These are phyloP conservation scores for Limanda limanda DNA, from an alignment of 2,113 vertebrate genomes.

Conservation along the genomic window DNA sequence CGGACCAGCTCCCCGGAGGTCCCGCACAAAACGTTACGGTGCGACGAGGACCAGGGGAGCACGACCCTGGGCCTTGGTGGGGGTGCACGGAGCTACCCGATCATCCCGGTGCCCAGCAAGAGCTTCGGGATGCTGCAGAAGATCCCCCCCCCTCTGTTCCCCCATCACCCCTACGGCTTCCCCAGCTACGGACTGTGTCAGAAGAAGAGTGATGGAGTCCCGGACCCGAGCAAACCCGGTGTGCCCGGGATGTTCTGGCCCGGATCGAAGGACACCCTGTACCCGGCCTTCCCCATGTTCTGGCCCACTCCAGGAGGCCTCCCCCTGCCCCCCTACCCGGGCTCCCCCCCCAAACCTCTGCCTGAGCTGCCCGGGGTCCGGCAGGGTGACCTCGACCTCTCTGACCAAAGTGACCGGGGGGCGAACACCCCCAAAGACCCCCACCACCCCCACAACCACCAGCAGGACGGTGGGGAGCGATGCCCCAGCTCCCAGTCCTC, in stretches of 20 bases:
- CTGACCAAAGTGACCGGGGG: conserved; percentile 82
- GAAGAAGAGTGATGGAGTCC: conserved; percentile 88
- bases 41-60: conserved; percentile 78
- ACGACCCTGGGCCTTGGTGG: conserved; percentile 73
- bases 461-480: conserved; percentile 79
- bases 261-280: conserved; percentile 85
- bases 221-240: conserved; percentile 75
- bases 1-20: conserved; percentile 76
- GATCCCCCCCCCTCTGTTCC: conserved; percentile 91
- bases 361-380: conserved; percentile 82
- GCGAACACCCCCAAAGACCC: conserved; percentile 83
- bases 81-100: conserved; percentile 89
- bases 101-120: conserved; percentile 96
- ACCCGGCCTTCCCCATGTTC: conserved; percentile 93
- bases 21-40: conserved; percentile 84
- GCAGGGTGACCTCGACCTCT: conserved; percentile 77
- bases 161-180: conserved; percentile 90
- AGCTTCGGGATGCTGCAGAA: conserved; percentile 94
- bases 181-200: conserved; percentile 93
- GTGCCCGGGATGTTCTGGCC: conserved; percentile 82
- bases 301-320: conserved; percentile 91
- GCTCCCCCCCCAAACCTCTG: conserved; percentile 84
- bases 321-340: conserved; percentile 87
- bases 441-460: conserved; percentile 50
- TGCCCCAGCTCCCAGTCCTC: conserved; percentile 84